These are phyloP conservation scores for Micromesistius poutassou DNA, from an alignment of 2,797 vertebrate species.

Conservation along the genomic window DNA sequence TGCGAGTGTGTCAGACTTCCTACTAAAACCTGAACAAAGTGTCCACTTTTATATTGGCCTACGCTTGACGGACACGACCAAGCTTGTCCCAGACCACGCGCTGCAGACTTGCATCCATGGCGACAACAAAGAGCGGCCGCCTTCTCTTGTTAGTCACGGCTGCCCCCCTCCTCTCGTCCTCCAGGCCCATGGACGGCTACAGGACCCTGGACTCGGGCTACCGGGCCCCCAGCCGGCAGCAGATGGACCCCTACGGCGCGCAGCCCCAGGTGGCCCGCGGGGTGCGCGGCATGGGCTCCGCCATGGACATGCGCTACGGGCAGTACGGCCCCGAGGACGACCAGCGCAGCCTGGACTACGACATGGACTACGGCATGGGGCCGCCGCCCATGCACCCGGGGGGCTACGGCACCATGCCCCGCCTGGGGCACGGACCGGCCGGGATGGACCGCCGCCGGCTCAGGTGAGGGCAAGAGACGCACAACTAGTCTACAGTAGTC, in stretches of 20 bases:
- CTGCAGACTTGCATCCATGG: background rate
- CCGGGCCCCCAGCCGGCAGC: slow-evolving; percentile 83
- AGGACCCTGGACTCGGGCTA: slow-evolving; percentile 83
- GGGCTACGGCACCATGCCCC: slow-evolving; percentile 85
- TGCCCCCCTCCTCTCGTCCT: background rate
- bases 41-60: background rate
- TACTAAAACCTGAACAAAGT: no score
- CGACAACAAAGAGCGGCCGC: background rate
- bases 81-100: background rate
- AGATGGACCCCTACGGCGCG: slow-evolving; percentile 68
- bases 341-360: slow-evolving; percentile 88
- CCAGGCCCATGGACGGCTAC: slow-evolving; percentile 75
- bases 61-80: no score
- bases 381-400: slow-evolving; percentile 75
- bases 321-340: slow-evolving; percentile 88
- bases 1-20: no score
- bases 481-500: background rate
- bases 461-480: slow-evolving; percentile 44
- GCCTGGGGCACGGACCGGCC: slow-evolving; percentile 59
- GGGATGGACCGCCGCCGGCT: slow-evolving; percentile 65
- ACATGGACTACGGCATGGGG: slow-evolving; percentile 84
- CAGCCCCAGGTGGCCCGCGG: slow-evolving; percentile 81
- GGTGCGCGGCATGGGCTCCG: slow-evolving; percentile 79
- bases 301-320: slow-evolving; percentile 83
- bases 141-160: background rate